Conservation (phyloP, 2,113 vertebrate species). For the Lates calcarifer region DNA sequence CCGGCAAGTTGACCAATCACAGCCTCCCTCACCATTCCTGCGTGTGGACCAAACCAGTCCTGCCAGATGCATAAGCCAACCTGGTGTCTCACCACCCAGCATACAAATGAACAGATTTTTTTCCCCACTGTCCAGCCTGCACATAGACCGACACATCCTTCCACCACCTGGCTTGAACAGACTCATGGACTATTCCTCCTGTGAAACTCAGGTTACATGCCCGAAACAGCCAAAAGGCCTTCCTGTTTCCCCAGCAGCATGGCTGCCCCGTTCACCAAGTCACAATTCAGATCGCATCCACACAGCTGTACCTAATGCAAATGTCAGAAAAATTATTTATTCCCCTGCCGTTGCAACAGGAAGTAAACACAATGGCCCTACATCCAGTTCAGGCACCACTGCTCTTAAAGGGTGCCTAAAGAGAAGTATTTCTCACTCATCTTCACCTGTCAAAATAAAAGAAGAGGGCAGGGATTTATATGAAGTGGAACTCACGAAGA, state of each 20-base stretch:
- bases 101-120: slow-evolving; percentile 39
- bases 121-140: slow-evolving; percentile 30
- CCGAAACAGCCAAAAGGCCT: slow-evolving; percentile 47
- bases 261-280: slow-evolving; percentile 47
- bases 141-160: slow-evolving; percentile 41
- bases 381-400: slow-evolving; percentile 1
- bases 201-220: slow-evolving; percentile 46
- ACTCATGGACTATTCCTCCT: slow-evolving; percentile 61
- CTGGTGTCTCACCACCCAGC: slow-evolving; percentile 33
- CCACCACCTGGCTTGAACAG: slow-evolving; percentile 55
- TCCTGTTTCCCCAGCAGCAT: slow-evolving; percentile 63
- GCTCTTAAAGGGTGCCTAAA: slow-evolving; percentile 50
- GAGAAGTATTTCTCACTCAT: slow-evolving; percentile 52
- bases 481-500: slow-evolving; percentile 60
- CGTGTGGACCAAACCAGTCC: slow-evolving; percentile 36
- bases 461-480: slow-evolving; percentile 57
- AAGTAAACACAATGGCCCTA: slow-evolving; percentile 22
- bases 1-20: slow-evolving; percentile 24
- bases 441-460: slow-evolving; percentile 56
- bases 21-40: slow-evolving; percentile 17
- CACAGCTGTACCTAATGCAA: slow-evolving; percentile 8
- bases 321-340: slow-evolving; percentile 48
- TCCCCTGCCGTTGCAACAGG: slow-evolving; percentile 23
- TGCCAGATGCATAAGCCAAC: slow-evolving; percentile 19
- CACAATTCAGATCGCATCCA: slow-evolving; percentile 32